phyloP scores from a whole-genome alignment of 2,888 invertebrate genomes.

The Ophion ventricosus region DNA sequence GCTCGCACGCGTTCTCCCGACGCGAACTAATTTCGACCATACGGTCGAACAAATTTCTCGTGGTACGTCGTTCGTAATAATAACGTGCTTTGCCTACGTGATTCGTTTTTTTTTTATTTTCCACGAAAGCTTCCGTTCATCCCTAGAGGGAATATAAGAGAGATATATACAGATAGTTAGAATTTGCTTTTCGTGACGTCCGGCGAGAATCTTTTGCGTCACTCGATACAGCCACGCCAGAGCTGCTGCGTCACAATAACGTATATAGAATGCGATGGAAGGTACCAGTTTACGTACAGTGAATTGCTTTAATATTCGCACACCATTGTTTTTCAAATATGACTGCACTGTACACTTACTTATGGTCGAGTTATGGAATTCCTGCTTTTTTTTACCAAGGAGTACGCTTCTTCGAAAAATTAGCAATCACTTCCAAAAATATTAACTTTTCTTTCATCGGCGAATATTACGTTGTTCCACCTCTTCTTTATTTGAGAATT shows the following conservation, averaged over 20 bases:
- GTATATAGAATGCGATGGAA: constrained; percentile 46
- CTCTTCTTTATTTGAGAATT: too few species aligned
- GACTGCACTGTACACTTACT: too few species aligned
- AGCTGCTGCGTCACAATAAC: constrained; percentile 54
- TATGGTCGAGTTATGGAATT: too few species aligned
- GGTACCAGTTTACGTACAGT: constrained; percentile 15
- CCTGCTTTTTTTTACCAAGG: too few species aligned
- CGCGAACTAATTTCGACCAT: constrained; percentile 2
- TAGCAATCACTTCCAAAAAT: too few species aligned
- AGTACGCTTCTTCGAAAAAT: too few species aligned
- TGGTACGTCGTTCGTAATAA: constrained; percentile 7
- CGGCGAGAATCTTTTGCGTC: constrained; percentile 60
- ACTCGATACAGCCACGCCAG: constrained; percentile 26
- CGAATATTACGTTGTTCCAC: too few species aligned
- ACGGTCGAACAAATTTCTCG: not conserved
- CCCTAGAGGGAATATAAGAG: constrained; percentile 13
- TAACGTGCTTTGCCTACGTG: not conserved
- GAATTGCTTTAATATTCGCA: too few species aligned
- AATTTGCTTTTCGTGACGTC: constrained; percentile 47
- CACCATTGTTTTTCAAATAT: too few species aligned
- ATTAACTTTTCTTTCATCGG: too few species aligned
- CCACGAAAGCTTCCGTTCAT: not conserved
- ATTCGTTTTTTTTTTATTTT: not conserved
- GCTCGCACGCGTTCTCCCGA: not conserved
- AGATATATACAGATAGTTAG: not conserved